Conservation (phyloP, 2,888 invertebrate genomes). For the Nymphalis urticae region DNA sequence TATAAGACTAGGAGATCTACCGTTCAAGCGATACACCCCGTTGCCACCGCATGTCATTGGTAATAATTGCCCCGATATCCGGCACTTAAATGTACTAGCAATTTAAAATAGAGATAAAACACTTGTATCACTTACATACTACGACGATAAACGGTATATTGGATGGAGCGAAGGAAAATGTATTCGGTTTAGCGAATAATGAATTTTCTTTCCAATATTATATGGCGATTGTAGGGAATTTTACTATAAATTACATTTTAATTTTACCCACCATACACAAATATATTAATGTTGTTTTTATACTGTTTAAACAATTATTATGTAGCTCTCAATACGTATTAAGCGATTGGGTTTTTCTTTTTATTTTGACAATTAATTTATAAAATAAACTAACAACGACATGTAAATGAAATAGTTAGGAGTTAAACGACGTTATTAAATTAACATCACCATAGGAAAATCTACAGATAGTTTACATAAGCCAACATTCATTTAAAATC, state of each 20-base stretch:
- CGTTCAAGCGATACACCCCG: slow-evolving; percentile 33
- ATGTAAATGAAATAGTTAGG: not conserved
- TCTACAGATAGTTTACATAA: not conserved
- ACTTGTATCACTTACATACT: slow-evolving; percentile 39
- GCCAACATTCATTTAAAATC: not conserved
- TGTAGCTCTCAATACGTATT: too few species aligned
- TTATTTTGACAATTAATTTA: too few species aligned
- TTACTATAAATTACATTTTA: not conserved
- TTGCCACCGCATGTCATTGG: slow-evolving; percentile 43
- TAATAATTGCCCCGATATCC: slow-evolving; percentile 64
- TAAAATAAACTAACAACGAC: not conserved
- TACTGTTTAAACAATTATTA: too few species aligned
- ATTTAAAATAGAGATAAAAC: slow-evolving; percentile 50
- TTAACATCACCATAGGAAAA: not conserved
- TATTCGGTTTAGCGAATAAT: not conserved
- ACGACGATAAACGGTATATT: slow-evolving; percentile 43
- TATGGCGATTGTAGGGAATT: not conserved
- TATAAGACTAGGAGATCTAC: slow-evolving; percentile 20
- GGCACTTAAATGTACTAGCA: slow-evolving; percentile 57
- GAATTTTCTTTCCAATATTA: not conserved
- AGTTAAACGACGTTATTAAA: not conserved
- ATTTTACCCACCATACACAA: too few species aligned
- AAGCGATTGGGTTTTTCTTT: too few species aligned
- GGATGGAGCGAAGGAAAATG: slow-evolving; percentile 27
- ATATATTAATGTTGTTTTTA: too few species aligned